These are phyloP conservation scores for Aethes cnicana DNA, from an alignment of 2,888 invertebrate species.

Conservation along the genomic window DNA sequence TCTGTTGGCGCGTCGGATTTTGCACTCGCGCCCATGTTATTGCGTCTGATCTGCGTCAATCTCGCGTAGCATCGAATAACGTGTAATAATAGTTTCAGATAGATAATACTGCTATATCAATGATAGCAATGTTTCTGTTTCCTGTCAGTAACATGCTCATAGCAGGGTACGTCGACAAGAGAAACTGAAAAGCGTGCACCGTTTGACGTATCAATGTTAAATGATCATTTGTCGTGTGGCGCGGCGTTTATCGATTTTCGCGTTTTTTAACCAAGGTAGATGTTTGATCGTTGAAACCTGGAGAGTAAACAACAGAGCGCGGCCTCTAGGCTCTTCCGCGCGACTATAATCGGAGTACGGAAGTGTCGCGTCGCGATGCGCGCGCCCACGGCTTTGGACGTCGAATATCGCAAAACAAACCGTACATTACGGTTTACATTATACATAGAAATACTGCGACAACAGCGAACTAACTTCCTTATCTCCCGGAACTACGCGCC, in stretches of 20 bases:
- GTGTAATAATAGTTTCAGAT: conserved; percentile 48
- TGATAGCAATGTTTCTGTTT: not conserved
- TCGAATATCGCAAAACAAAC: conserved; percentile 38
- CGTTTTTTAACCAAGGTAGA: conserved; percentile 49
- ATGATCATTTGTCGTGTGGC: conserved; percentile 34
- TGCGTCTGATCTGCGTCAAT: conserved; percentile 60
- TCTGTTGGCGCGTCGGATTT: conserved; percentile 42
- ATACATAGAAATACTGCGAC: conserved; percentile 45
- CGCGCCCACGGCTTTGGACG: conserved; percentile 45
- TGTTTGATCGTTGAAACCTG: conserved; percentile 43
- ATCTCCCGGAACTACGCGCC: conserved; percentile 57
- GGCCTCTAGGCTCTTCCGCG: conserved; percentile 71
- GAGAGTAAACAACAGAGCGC: conserved; percentile 49
- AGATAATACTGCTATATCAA: too few relatives aligned
- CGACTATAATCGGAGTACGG: conserved; percentile 74
- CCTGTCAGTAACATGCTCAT: conserved; percentile 19
- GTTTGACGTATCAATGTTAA: too few relatives aligned
- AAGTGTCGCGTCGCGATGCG: conserved; percentile 53
- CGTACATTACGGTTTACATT: conserved; percentile 27
- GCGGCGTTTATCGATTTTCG: conserved; percentile 44
- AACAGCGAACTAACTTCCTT: conserved; percentile 60
- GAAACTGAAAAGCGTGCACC: too few relatives aligned
- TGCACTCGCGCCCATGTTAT: conserved; percentile 47
- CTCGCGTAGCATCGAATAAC: conserved; percentile 54
- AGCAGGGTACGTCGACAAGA: too few relatives aligned